Conservation (phyloP, 2,113 vertebrate genomes). For the Passer montanus region DNA sequence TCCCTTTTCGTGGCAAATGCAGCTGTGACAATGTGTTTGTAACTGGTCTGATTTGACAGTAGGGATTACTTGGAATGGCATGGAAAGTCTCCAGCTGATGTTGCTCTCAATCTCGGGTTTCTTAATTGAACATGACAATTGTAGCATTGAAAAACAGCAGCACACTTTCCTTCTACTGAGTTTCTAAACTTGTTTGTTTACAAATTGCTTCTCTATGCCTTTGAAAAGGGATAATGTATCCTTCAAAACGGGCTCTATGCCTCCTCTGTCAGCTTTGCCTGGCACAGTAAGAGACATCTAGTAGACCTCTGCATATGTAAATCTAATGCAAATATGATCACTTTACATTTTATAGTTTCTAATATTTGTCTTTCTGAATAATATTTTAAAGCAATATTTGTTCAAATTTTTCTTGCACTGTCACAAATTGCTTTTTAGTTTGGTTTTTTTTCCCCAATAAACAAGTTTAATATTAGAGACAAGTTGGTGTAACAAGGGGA, state of each 20-base stretch:
- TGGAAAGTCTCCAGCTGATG: slow-evolving; percentile 35
- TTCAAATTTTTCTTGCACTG: slow-evolving; percentile 76
- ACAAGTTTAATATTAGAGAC: slow-evolving; percentile 69
- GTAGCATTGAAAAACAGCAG: slow-evolving; percentile 64
- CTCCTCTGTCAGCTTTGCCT: slow-evolving; percentile 71
- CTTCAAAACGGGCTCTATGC: slow-evolving; percentile 65
- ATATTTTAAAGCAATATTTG: slow-evolving; percentile 80
- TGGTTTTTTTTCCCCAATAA: slow-evolving; percentile 36
- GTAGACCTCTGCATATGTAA: slow-evolving; percentile 78
- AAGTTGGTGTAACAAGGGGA: slow-evolving; percentile 66
- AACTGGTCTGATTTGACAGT: neutral
- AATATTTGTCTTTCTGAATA: slow-evolving; percentile 77
- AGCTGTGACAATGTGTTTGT: slow-evolving; percentile 46
- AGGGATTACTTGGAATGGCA: slow-evolving; percentile 39
- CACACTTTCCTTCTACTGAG: slow-evolving; percentile 69
- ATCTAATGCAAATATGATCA: slow-evolving; percentile 79
- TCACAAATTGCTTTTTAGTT: slow-evolving; percentile 73
- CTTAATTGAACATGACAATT: slow-evolving; percentile 33
- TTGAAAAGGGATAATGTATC: slow-evolving; percentile 77
- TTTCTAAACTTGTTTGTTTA: slow-evolving; percentile 72
- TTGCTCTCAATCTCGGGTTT: neutral
- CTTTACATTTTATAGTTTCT: slow-evolving; percentile 78
- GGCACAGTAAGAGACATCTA: slow-evolving; percentile 70
- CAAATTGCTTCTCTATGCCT: slow-evolving; percentile 74
- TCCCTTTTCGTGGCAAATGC: slow-evolving; percentile 69